Conservation (phyloP, 92 coral and sea anemone species). For the Plumapathes pennacea region DNA sequence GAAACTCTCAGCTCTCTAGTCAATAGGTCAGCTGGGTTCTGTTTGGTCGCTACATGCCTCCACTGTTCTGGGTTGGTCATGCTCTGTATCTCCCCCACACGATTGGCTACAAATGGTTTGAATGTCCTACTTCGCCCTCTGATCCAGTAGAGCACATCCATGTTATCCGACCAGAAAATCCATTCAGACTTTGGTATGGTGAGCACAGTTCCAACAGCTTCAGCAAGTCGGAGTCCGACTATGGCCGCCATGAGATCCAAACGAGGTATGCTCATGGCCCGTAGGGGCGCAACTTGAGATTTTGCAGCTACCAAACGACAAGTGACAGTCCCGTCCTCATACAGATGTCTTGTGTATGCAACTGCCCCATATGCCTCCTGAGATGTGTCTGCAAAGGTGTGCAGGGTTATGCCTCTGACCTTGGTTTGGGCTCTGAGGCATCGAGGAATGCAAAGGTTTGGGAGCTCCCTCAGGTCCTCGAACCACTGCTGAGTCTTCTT, state of each 20-base stretch:
- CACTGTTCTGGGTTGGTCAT: slow-evolving; percentile 53
- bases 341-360: slow-evolving; percentile 17
- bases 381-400: slow-evolving; percentile 46
- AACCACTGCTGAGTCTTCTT: slow-evolving; percentile 19
- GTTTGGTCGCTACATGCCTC: slow-evolving; percentile 39
- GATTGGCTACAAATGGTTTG: slow-evolving; percentile 50
- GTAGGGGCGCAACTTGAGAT: slow-evolving; percentile 44
- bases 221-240: slow-evolving; percentile 16
- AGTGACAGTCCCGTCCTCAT: slow-evolving; percentile 35
- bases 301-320: slow-evolving; percentile 35
- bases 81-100: slow-evolving; percentile 42
- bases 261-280: slow-evolving; percentile 43
- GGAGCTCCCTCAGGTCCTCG: slow-evolving; percentile 11
- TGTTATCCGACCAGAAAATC: slow-evolving; percentile 36
- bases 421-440: slow-evolving; percentile 3
- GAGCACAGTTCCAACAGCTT: not conserved
- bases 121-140: slow-evolving; percentile 16
- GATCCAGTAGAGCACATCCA: slow-evolving; percentile 30
- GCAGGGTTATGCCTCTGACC: slow-evolving; percentile 4
- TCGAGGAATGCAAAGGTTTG: slow-evolving; percentile 12
- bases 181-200: not conserved
- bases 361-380: slow-evolving; percentile 50
- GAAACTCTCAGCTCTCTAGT: slow-evolving; percentile 34
- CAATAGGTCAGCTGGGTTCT: slow-evolving; percentile 52
- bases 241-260: slow-evolving; percentile 53